Conservation (phyloP, 2,888 invertebrate genomes). For the Pseudococcus longispinus region DNA sequence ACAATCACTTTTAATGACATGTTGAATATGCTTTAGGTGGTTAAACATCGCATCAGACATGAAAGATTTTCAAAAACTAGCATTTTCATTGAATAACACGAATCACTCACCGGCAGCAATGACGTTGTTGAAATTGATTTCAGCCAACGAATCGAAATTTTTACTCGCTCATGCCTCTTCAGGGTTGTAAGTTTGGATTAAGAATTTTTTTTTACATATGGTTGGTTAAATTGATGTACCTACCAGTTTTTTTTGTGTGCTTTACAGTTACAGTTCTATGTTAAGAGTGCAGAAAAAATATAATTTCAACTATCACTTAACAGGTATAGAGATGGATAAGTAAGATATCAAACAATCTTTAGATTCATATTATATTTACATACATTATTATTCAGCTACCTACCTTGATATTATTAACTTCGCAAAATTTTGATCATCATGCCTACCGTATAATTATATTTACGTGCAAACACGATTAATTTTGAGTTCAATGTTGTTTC, state of each 20-base stretch:
- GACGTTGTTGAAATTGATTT: constrained; percentile 71
- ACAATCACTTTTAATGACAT: neutral
- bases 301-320: constrained; percentile 76
- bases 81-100: constrained; percentile 56
- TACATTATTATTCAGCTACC: no score
- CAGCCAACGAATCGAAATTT: constrained; percentile 67
- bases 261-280: constrained; percentile 77
- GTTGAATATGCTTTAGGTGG: constrained; percentile 64
- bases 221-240: neutral
- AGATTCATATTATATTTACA: neutral
- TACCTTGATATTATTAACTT: no score
- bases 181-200: constrained; percentile 67
- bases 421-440: no score
- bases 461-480: no score
- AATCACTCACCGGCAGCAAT: constrained; percentile 67
- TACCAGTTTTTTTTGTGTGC: constrained; percentile 42
- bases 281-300: constrained; percentile 83
- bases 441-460: no score
- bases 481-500: no score
- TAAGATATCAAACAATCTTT: neutral
- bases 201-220: neutral
- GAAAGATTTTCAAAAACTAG: constrained; percentile 69
- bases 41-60: constrained; percentile 80
- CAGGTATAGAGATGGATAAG: constrained; percentile 60
- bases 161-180: constrained; percentile 80